Evolutionary conservation across 37 sponge, comb jelly and placozoan genomes (phyloP), one percentile per base, ranked within the genome.

Genomic region (Bolinopsis microptera): DNA sequence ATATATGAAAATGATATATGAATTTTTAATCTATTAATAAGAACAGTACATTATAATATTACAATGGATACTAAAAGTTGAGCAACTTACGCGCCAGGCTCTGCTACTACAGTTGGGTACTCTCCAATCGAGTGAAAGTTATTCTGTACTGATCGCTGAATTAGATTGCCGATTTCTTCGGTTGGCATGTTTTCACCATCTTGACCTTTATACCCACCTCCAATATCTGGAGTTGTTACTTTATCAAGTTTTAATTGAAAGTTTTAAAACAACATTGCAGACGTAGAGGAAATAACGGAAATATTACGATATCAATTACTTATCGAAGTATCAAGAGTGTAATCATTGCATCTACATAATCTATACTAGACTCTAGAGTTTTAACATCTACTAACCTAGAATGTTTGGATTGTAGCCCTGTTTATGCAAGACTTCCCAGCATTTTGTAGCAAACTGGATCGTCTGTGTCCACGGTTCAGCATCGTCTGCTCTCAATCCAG

Each of bases 51-150:
- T n/a, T n/a, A n/a, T n/a, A n/a, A n/a, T n/a, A n/a, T n/a, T n/a
- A n/a, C n/a, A n/a, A n/a, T n/a, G n/a, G n/a, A n/a, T n/a, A n/a
- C n/a, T n/a, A n/a, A n/a, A n/a, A n/a, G n/a, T n/a, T n/a, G n/a
- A n/a, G n/a, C n/a, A n/a, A n/a, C 75, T 72, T 72, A 72, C 75
- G 75, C 31, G 26, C 75, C 75, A n/a, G 75, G 75, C 18, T 72
- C 75, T n/a, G 75, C 75, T 24, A 72, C 31, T 5, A 72, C 31
- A 8, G 75, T 30, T 72, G 75, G 75, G 5, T 2, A 30, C 5
- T 5, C 75, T 23, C n/a, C 26, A 28, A 23, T 5, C 5, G 13
- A 18, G 5, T 48, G 75, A 72, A 72, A 72, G 26, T 28, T 5
- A 23, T 72, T 28, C 26, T n/a, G 5, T 30, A 72, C 75, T 24